phyloP scores from a whole-genome alignment of 1,140 invertebrate genomes.

The Spodoptera litura region DNA sequence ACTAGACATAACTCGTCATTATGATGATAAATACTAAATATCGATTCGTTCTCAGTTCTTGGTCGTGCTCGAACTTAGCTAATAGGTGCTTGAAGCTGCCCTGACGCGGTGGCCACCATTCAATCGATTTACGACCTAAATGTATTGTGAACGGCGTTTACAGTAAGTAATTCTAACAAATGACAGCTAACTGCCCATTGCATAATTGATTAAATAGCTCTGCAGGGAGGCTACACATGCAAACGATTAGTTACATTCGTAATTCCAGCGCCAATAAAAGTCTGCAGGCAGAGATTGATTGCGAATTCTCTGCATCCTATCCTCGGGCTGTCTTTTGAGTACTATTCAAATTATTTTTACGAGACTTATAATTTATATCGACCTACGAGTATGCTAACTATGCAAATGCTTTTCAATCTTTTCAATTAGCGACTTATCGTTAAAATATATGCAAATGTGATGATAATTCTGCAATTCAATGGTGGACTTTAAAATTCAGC shows the following conservation, averaged over 20 bases:
- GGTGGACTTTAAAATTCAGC: not conserved
- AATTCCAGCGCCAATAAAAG: conserved; percentile 12
- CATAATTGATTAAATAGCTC: conserved; percentile 45
- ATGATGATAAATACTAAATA: conserved; percentile 68
- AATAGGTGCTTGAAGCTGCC: conserved; percentile 59
- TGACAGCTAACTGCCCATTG: conserved; percentile 42
- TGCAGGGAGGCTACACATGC: conserved; percentile 7
- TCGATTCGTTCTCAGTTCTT: conserved; percentile 69
- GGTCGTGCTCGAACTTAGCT: conserved; percentile 55
- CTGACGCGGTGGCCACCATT: conserved; percentile 61
- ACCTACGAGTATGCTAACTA: not conserved
- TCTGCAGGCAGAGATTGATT: conserved; percentile 10
- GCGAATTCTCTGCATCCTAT: not conserved
- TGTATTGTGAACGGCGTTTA: conserved; percentile 53
- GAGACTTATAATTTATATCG: not conserved
- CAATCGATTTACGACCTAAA: conserved; percentile 66
- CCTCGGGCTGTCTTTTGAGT: not conserved
- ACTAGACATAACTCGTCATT: conserved; percentile 67
- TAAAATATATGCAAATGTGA: conserved; percentile 18
- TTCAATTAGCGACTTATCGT: conserved; percentile 3
- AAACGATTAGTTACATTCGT: conserved; percentile 29
- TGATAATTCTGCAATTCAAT: not conserved
- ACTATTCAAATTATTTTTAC: conserved; percentile 1
- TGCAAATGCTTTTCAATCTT: not conserved
- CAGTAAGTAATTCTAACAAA: conserved; percentile 58